Percentiles rank a stretch among this genome's conserved stretches.
Conservation (phyloP, 1,140 invertebrate species). For the Chymomyza costata region DNA sequence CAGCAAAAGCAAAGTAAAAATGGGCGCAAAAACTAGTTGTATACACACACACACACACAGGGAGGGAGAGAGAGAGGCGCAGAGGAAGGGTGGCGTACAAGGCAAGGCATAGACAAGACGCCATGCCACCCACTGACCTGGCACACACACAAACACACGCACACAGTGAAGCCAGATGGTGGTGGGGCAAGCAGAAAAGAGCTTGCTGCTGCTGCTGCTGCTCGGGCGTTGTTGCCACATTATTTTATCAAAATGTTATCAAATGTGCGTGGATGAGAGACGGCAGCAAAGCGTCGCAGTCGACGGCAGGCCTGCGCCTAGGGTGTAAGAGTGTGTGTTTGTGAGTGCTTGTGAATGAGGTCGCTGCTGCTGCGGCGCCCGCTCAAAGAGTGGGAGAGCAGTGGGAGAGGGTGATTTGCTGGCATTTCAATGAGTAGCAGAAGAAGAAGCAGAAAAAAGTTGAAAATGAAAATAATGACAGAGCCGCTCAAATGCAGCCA, state of each 20-base stretch:
- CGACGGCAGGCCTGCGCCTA: no score
- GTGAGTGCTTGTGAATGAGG: slow-evolving; percentile 44
- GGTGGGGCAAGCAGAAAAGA: no score
- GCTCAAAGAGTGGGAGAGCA: slow-evolving; percentile 6
- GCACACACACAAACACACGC: no score
- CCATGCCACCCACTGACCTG: slow-evolving; percentile 66
- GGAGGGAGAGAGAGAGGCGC: no score
- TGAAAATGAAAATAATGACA: slow-evolving; percentile 71
- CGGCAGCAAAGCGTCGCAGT: background rate
- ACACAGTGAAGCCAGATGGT: no score
- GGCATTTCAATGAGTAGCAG: no score
- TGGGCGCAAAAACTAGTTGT: slow-evolving; percentile 64
- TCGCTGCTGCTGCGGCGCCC: slow-evolving; percentile 44
- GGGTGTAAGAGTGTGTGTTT: background rate
- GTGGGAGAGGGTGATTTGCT: slow-evolving; percentile 13
- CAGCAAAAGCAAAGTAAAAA: slow-evolving; percentile 58
- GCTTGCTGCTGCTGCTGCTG: background rate
- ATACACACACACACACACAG: slow-evolving; percentile 37
- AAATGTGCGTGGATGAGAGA: slow-evolving; percentile 54
- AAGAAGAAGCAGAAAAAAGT: slow-evolving; percentile 41
- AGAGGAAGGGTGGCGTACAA: slow-evolving; percentile 16
- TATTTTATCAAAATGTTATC: slow-evolving; percentile 70
- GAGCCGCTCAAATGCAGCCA: slow-evolving; percentile 29
- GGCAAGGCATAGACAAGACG: slow-evolving; percentile 45
- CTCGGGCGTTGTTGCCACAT: slow-evolving; percentile 63